Evolutionary conservation across 2,797 vertebrate species (phyloP), one percentile per base, ranked within the genome.

Genomic region (Acanthis flammea): DNA sequence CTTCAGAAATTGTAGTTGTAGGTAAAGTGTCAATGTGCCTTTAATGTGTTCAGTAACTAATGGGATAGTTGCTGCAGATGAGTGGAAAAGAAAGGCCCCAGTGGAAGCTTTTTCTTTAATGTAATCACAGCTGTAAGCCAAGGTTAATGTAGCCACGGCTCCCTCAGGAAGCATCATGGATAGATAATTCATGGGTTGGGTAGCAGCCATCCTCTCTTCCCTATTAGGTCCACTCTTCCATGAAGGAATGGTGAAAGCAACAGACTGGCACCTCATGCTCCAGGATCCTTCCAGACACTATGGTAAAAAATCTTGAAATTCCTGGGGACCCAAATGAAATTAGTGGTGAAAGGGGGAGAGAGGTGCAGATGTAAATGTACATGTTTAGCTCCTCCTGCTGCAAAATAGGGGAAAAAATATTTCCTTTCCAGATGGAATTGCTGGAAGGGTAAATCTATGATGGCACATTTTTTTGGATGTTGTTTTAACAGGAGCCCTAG

Each of bases 361-460:
- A 33, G 19, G 5, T 28, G 27, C 8, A 47, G 1, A 0, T 1
- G 0, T 0, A 1, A 27, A 19, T 19, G 14, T 41, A 39, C 9
- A 5, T 0, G 0, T 45, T 87, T 37, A 82, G 14, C 14, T 75
- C 14, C 23, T 71, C n/a, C 37, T 67, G 12, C 41, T 68, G 50
- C 48, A 48, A 72, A 88, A 78, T 1, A 15, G 6, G 11, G 11
- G 1, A 1, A 19, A 77, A 31, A 10, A 7, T 22, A 11, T 18
- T 92, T 90, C 13, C 27, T 77, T 92, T 77, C 31, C 54, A 81
- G 27, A 19, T 48, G 44, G 54, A 42, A 72, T 7, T 35, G 25
- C 28, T 91, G 60, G 27, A 81, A 89, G 19, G 33, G 23, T 57
- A 74, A 80, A 88, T 88, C 19, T 6, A 0, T 47, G 47, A 57